Base-by-base conservation (phyloP, 2,888 invertebrate genomes). In the Craniophora ligustri region DNA sequence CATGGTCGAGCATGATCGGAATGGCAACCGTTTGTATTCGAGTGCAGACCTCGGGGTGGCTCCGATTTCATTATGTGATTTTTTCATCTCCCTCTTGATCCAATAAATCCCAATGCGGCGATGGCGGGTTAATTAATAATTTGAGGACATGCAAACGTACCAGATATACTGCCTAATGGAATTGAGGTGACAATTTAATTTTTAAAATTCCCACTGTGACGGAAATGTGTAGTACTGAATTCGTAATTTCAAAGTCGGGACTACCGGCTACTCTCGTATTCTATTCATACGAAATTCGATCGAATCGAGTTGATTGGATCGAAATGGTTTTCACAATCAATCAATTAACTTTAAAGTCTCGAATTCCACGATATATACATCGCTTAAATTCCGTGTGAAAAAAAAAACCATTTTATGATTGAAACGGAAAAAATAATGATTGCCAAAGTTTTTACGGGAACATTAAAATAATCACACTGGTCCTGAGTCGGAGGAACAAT, bases 51-150 rank as follows among this genome's bases (percentile, higher is more conserved):
- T 71, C 82, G 76, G 82, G 80, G 79, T 62, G 82, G 80, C 76
- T 79, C 82, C 84, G 88, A 90, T 89, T 91, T 88, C 89, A 91
- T 89, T 90, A 87, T 79, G 81, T 83, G 84, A 84, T 87, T 88
- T 87, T 88, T 88, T 82, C 82, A 82, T 81, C 81, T 83, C 87
- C 86, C 67, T 61, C 72, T 72, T 87, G 81, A 84, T 86, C 85
- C 85, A 86, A 89, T 89, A 86, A 87, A 88, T 86, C 86, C 86
- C 83, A 65, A 75, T 75, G 82, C 81, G 81, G 80, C 78, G 75
- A 79, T 76, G 81, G 81, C 75, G 81, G 82, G 90, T 91, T 91
- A 91, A 91, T 92, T 92, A 92, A 90, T 91, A 91, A 88, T 92
- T 89, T 87, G 88, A 87, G 82, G 81, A 78, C 72, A 70, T 69